These are phyloP conservation scores for Bombylius major DNA, from an alignment of 2,888 invertebrate genomes.

Conservation along the genomic window DNA sequence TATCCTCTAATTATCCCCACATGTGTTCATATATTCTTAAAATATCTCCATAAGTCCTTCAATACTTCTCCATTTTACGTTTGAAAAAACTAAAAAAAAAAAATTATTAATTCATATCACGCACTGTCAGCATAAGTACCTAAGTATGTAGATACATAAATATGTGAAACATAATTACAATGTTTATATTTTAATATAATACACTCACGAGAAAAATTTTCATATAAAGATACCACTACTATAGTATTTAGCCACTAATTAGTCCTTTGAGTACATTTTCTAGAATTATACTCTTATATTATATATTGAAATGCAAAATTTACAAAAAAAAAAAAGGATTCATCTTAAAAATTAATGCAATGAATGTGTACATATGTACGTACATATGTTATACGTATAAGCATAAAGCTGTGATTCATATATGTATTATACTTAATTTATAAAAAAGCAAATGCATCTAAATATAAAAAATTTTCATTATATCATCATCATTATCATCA, in stretches of 20 bases:
- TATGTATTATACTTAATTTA: too few relatives aligned
- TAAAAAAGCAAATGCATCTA: too few relatives aligned
- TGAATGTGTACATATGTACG: too few relatives aligned
- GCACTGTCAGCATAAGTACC: too few relatives aligned
- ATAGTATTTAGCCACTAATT: slow-evolving; percentile 2
- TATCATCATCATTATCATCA: too few relatives aligned
- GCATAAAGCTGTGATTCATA: too few relatives aligned
- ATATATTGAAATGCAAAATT: slow-evolving; percentile 2
- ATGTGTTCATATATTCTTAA: background rate
- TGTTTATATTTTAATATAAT: too few relatives aligned
- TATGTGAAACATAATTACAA: too few relatives aligned
- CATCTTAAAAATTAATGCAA: background rate
- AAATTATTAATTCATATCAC: background rate
- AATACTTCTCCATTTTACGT: background rate
- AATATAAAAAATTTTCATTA: too few relatives aligned
- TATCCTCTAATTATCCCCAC: background rate
- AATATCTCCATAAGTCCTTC: background rate
- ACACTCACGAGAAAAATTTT: too few relatives aligned
- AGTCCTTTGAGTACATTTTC: slow-evolving; percentile 12
- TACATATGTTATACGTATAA: too few relatives aligned
- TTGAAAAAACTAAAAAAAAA: background rate
- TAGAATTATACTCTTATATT: slow-evolving; percentile 3
- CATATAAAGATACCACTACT: background rate
- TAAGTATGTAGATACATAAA: too few relatives aligned
- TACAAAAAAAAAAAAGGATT: background rate